Conservation (phyloP, 2,888 invertebrate genomes). For the Pycnomerus fuliginosus region DNA sequence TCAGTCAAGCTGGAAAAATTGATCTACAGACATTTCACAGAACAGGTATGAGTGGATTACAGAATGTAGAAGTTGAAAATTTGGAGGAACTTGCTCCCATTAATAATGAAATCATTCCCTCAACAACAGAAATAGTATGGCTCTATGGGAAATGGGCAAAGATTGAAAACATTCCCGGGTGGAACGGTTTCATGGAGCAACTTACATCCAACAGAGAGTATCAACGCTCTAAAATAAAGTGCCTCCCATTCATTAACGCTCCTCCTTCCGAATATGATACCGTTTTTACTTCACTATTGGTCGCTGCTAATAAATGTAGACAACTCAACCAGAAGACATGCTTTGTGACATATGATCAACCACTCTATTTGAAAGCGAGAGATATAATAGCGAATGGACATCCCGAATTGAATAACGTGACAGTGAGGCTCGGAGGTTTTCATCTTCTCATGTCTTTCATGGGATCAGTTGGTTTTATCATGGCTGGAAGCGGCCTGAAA, state of each 20-base stretch:
- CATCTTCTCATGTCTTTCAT: constrained; percentile 3
- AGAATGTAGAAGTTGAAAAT: not conserved
- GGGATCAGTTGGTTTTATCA: not conserved
- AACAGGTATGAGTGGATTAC: not conserved
- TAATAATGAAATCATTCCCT: not conserved
- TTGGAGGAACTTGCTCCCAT: not conserved
- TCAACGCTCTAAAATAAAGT: not conserved
- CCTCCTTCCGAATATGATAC: constrained; percentile 31
- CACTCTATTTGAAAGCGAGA: not conserved
- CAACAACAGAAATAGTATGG: constrained; percentile 8
- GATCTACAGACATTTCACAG: not conserved
- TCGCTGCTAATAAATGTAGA: not conserved
- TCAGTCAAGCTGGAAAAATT: constrained; percentile 2
- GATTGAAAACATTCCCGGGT: constrained; percentile 25
- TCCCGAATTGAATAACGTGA: not conserved
- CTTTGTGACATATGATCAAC: not conserved
- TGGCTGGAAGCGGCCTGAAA: not conserved
- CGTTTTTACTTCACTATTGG: constrained; percentile 24
- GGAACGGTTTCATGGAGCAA: constrained; percentile 40
- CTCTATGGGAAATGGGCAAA: constrained; percentile 20
- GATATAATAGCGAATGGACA: not conserved
- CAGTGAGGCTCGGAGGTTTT: not conserved
- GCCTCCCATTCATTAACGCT: constrained; percentile 2
- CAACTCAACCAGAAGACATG: not conserved
- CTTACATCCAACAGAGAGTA: constrained; percentile 15